Percentiles rank a stretch among this genome's conserved stretches.
Conservation (phyloP, 2,113 vertebrate species). For the Notarius quadriscutis region DNA sequence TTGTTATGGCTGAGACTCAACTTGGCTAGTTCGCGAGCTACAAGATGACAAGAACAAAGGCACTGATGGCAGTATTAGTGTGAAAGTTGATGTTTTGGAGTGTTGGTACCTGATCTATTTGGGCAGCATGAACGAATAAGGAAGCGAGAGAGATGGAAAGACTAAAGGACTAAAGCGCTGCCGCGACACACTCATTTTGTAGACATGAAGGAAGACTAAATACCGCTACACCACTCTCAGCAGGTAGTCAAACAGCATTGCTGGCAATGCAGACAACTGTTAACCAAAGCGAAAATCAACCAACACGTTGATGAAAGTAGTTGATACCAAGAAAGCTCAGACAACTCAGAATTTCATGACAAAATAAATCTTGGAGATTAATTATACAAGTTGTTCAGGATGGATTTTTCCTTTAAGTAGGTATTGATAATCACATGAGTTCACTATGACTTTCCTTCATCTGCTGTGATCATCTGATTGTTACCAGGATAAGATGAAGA, state of each 20-base stretch:
- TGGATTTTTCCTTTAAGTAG: slow-evolving; percentile 10
- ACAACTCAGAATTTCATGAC: not conserved
- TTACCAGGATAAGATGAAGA: not conserved
- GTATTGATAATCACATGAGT: not conserved
- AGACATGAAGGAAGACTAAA: not conserved
- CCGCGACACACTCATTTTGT: too few relatives aligned
- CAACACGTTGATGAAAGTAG: not conserved
- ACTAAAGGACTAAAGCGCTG: not conserved
- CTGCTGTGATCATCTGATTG: not conserved
- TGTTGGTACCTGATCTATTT: not conserved
- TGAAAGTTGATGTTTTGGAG: not conserved
- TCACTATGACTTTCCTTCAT: not conserved
- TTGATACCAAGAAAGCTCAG: not conserved
- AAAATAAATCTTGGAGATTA: not conserved
- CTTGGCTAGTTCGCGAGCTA: not conserved
- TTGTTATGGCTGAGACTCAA: not conserved
- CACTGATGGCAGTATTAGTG: not conserved
- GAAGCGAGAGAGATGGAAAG: not conserved
- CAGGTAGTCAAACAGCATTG: not conserved
- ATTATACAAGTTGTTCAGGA: not conserved
- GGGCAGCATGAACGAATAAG: not conserved
- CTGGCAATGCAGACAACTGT: not conserved
- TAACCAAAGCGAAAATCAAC: not conserved
- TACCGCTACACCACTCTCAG: not conserved
- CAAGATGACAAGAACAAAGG: not conserved